A percentile compares a stretch with the other conserved stretches of the same genome.
phyloP scores from a whole-genome alignment of 2,888 invertebrate species.

The Drosophila multiciliata region DNA sequence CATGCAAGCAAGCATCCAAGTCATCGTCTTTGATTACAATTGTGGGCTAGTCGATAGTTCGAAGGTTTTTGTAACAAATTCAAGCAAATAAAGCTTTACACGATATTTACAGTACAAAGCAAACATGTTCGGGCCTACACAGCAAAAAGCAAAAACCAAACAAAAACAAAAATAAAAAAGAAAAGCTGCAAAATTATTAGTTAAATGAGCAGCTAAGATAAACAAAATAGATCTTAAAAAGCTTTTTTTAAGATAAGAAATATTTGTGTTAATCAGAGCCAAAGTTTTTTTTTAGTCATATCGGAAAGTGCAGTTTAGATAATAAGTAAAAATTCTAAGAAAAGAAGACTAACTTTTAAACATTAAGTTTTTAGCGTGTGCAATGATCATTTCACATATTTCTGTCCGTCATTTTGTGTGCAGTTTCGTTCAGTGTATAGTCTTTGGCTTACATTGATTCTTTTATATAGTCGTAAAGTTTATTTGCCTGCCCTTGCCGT shows the following conservation, averaged over 20 bases:
- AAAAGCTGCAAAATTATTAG: neutral
- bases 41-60: conserved; percentile 57
- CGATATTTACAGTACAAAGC: conserved; percentile 64
- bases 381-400: too few species aligned
- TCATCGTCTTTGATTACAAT: conserved; percentile 66
- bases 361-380: too few species aligned
- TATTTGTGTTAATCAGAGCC: too few species aligned
- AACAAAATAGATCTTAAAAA: neutral
- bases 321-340: too few species aligned
- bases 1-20: conserved; percentile 62
- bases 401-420: neutral
- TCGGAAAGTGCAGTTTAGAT: too few species aligned
- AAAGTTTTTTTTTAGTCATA: too few species aligned
- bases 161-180: too few species aligned
- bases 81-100: conserved; percentile 68
- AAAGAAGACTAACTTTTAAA: neutral
- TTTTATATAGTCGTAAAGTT: conserved; percentile 79
- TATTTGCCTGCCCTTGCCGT: conserved; percentile 74
- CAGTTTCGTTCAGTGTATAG: conserved; percentile 41
- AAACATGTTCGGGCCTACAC: conserved; percentile 52
- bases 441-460: conserved; percentile 75
- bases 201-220: neutral
- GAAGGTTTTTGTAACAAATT: conserved; percentile 76
- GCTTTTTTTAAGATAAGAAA: neutral
- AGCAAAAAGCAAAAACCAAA: neutral